These are phyloP conservation scores for Lerema accius DNA, from an alignment of 1,140 invertebrate genomes.

Conservation along the genomic window DNA sequence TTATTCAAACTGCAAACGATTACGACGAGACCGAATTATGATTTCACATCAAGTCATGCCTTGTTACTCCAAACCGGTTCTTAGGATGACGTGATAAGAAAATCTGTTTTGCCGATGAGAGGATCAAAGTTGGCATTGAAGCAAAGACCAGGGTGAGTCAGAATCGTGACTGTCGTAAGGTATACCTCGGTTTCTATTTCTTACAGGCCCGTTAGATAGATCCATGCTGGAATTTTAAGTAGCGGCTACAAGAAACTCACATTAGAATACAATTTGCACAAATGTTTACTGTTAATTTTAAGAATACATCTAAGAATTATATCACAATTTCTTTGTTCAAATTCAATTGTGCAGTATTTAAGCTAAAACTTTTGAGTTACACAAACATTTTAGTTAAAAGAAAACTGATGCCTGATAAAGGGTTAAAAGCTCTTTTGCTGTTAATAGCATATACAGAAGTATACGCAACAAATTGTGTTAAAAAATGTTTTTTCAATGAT, in stretches of 20 bases:
- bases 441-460: too few relatives aligned
- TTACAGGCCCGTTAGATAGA: constrained; percentile 19
- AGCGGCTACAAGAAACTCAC: neutral
- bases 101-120: constrained; percentile 30
- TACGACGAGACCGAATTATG: constrained; percentile 53
- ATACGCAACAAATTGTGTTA: too few relatives aligned
- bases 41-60: constrained; percentile 43
- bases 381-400: too few relatives aligned
- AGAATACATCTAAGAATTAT: too few relatives aligned
- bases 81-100: constrained; percentile 43
- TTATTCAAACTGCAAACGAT: constrained; percentile 67
- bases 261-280: neutral
- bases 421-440: too few relatives aligned
- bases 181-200: constrained; percentile 36
- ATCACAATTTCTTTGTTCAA: too few relatives aligned
- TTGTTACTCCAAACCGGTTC: constrained; percentile 47
- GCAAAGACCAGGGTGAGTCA: constrained; percentile 67
- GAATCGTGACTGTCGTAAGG: constrained; percentile 33
- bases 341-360: too few relatives aligned
- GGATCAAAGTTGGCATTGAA: constrained; percentile 52
- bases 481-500: too few relatives aligned
- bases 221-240: constrained; percentile 17
- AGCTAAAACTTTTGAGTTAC: too few relatives aligned
- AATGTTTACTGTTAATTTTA: too few relatives aligned
- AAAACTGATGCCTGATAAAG: too few relatives aligned